A percentile compares a stretch with the other conserved stretches of the same genome.
Conservation (phyloP, 2,113 vertebrate species). For the Hydrolagus affinis region DNA sequence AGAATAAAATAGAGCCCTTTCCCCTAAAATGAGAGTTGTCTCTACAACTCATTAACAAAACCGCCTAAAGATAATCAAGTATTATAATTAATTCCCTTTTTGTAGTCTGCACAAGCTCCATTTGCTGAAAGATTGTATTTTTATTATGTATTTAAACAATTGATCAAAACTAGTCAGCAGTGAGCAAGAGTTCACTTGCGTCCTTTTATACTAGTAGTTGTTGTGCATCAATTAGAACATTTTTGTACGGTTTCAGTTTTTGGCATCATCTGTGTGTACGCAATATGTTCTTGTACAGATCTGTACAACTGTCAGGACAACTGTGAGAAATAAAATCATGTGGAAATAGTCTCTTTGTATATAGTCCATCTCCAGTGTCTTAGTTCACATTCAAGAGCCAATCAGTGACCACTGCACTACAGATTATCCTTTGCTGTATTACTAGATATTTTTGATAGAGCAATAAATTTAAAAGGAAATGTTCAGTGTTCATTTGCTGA, state of each 20-base stretch:
- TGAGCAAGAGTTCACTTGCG: slow-evolving; percentile 71
- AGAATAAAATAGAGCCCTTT: slow-evolving; percentile 65
- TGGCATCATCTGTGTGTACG: slow-evolving; percentile 94
- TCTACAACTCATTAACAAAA: slow-evolving; percentile 66
- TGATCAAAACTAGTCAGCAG: slow-evolving; percentile 72
- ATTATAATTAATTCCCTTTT: slow-evolving; percentile 74
- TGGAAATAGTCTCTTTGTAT: slow-evolving; percentile 91
- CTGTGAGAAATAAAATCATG: slow-evolving; percentile 97
- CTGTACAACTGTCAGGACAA: slow-evolving; percentile 94
- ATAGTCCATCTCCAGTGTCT: background rate
- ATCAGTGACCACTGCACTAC: background rate
- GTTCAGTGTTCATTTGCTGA: background rate
- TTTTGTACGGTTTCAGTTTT: slow-evolving; percentile 78
- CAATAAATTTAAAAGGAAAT: background rate
- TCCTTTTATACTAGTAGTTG: slow-evolving; percentile 94
- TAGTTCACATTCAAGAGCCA: background rate
- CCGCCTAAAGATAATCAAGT: slow-evolving; percentile 71
- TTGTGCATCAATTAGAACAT: slow-evolving; percentile 97
- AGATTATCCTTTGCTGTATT: background rate
- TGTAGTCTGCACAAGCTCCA: slow-evolving; percentile 83
- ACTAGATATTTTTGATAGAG: background rate
- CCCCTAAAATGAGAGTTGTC: slow-evolving; percentile 60
- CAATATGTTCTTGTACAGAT: slow-evolving; percentile 97
- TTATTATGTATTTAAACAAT: slow-evolving; percentile 98
- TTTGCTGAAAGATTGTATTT: slow-evolving; percentile 91